phyloP scores from a whole-genome alignment of 2,888 invertebrate genomes.

The Spodoptera picta region DNA sequence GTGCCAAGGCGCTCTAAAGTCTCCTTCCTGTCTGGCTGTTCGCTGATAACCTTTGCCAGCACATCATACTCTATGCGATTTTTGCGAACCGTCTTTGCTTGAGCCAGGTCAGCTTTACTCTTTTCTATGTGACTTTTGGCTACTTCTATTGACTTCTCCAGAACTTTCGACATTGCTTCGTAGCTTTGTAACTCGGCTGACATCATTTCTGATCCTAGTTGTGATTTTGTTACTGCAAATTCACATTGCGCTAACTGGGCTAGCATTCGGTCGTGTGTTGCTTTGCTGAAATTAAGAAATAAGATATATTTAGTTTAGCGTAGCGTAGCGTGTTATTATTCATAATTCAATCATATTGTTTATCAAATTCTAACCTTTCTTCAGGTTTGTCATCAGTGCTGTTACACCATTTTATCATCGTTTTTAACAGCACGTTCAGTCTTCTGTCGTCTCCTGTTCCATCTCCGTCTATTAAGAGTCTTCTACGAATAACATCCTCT shows the following conservation, averaged over 20 bases:
- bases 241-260: conserved; percentile 96
- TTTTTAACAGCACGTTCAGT: conserved; percentile 94
- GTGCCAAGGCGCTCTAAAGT: conserved; percentile 91
- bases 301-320: too few relatives aligned
- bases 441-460: conserved; percentile 98
- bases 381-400: conserved; percentile 90
- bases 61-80: conserved; percentile 98
- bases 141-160: conserved; percentile 93
- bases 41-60: conserved; percentile 95
- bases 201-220: conserved; percentile 94
- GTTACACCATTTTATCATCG: conserved; percentile 94
- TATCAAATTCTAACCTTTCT: conserved; percentile 87
- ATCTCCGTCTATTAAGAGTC: conserved; percentile 98
- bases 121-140: conserved; percentile 94
- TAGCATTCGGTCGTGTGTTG: conserved; percentile 93
- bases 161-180: conserved; percentile 92
- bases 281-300: conserved; percentile 84
- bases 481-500: conserved; percentile 98
- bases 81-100: conserved; percentile 95
- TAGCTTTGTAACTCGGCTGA: conserved; percentile 95
- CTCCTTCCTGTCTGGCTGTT: conserved; percentile 96
- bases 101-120: conserved; percentile 93
- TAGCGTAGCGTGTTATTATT: too few relatives aligned
- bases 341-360: too few relatives aligned
- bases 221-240: conserved; percentile 95